Evolutionary conservation across 2,113 vertebrate genomes (phyloP), one percentile per base, ranked within the genome.

Genomic region (Procavia capensis): DNA sequence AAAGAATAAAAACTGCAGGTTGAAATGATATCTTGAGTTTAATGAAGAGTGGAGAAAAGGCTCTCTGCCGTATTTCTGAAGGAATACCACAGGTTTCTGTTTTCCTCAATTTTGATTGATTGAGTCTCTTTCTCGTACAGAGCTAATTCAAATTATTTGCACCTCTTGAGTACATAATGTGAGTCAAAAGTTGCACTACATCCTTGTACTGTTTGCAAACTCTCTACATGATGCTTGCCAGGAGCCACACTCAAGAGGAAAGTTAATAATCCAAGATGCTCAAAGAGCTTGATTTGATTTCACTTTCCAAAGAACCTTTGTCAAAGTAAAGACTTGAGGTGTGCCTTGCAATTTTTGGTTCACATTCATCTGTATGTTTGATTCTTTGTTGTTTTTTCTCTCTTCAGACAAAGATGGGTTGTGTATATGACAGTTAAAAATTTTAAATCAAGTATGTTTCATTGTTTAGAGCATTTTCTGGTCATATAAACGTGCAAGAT

Each of bases 71-170:
- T 36, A 14, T 54, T 90, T 86, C 50, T 88, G 41, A 86, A 83
- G 22, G 22, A 86, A 81, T 79, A 86, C 57, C 19, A 29, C 6
- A 54, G 10, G 10, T 50, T 68, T 90, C n/a, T 59, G 17, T 84
- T 88, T 95, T 75, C 61, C 84, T 78, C 43, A 66, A 9, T 63
- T 97, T 90, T 93, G 27, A 87, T 39, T 93, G 63, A 93, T 79
- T 83, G 17, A 36, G 20, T 64, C 31, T 96, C 39, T 91, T 89
- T 54, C 76, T 91, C n/a, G 20, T 75, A 76, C 16, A 87, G 13
- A 88, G 50, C 34, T 95, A 88, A 95, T 95, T 92, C 75, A 96
- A 96, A 89, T 95, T 74, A 90, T 91, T 45, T 93, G 45, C 78
- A 78, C 88, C 72, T 95, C 87, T 96, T 76, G 75, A 96, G 79